phyloP scores from a whole-genome alignment of 2,113 vertebrate species.

The Brachyistius frenatus region DNA sequence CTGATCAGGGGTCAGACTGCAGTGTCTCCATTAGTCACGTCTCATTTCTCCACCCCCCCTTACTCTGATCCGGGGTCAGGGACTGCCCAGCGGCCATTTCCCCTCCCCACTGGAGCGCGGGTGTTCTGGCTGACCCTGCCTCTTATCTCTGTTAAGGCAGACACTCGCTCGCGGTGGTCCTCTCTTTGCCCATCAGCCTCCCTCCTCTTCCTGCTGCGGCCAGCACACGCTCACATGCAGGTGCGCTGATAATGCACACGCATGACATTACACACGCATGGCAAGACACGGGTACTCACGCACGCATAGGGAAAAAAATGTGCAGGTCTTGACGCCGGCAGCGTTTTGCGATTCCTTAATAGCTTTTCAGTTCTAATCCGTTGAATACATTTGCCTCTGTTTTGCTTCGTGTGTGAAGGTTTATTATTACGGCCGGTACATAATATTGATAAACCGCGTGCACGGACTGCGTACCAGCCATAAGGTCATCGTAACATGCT shows the following conservation, averaged over 20 bases:
- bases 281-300: too few relatives aligned
- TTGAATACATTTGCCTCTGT: background rate
- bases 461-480: too few relatives aligned
- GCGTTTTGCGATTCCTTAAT: background rate
- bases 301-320: background rate
- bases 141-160: conserved; percentile 74
- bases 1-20: conserved; percentile 70
- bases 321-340: background rate
- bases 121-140: conserved; percentile 66
- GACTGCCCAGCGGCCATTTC: conserved; percentile 66
- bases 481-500: background rate
- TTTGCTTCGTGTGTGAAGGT: background rate
- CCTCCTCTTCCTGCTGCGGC: conserved; percentile 15
- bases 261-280: too few relatives aligned
- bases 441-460: background rate
- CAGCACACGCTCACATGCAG: background rate
- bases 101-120: conserved; percentile 39
- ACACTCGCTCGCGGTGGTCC: conserved; percentile 64
- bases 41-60: conserved; percentile 65
- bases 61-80: conserved; percentile 71
- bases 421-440: background rate
- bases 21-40: conserved; percentile 76
- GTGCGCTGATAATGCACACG: background rate
- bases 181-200: conserved; percentile 47
- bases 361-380: conserved; percentile 17